Percentiles rank a stretch among this genome's conserved stretches.
Evolutionary conservation across 2,113 vertebrate species (phyloP).

Genomic region (Rhinolophus ferrumequinum): DNA sequence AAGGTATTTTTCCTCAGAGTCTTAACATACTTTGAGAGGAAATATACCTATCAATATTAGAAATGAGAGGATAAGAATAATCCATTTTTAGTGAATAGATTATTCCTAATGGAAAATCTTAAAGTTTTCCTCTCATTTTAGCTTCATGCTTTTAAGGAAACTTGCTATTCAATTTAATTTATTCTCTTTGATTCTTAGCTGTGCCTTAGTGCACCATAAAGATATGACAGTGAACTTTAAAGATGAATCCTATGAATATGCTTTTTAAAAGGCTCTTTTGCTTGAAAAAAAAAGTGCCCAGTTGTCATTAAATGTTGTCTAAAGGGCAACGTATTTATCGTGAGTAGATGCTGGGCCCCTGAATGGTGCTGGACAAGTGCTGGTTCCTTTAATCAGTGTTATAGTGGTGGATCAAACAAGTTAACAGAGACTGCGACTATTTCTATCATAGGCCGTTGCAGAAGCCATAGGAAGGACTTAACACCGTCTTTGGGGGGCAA

Average conservation of each 20-base stretch:
- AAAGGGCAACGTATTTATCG: background rate
- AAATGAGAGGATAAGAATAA: background rate
- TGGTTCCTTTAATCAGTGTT: background rate
- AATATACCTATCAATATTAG: conserved; percentile 2
- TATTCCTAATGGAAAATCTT: background rate
- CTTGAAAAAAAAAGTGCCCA: background rate
- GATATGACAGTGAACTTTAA: background rate
- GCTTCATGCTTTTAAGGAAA: conserved; percentile 9
- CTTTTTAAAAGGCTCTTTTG: background rate
- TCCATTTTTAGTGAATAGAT: background rate
- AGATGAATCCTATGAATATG: background rate
- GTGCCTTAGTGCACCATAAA: background rate
- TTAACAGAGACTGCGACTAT: background rate
- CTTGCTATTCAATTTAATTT: background rate
- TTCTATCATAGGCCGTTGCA: background rate
- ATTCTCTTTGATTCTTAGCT: background rate
- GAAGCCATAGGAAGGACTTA: background rate
- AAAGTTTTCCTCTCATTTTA: background rate
- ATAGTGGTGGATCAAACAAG: background rate
- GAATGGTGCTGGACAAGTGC: accelerated
- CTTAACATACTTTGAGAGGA: background rate
- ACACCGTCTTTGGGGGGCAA: background rate
- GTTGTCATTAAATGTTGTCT: background rate
- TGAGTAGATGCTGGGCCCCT: background rate
- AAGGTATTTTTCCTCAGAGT: background rate